Percentiles rank a stretch among this genome's conserved stretches.
These are phyloP conservation scores for Trichonephila clavipes DNA, from an alignment of 1,140 invertebrate genomes.

Conservation along the genomic window DNA sequence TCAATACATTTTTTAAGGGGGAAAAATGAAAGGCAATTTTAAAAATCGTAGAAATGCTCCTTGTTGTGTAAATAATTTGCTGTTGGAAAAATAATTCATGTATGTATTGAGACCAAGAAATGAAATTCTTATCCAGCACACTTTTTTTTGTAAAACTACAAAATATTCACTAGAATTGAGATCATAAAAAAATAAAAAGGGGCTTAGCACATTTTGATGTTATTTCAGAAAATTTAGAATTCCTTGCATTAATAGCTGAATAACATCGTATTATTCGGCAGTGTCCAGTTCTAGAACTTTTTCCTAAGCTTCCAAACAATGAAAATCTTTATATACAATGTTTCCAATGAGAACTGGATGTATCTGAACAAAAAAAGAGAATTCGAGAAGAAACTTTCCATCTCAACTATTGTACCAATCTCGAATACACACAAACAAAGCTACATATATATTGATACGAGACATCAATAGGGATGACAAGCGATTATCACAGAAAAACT, in stretches of 20 bases:
- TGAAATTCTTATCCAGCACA: no score
- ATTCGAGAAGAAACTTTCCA: neutral
- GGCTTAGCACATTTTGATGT: no score
- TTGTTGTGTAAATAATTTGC: no score
- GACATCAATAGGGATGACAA: conserved; percentile 22
- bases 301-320: neutral
- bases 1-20: neutral
- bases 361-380: neutral
- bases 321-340: neutral
- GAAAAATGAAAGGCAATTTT: neutral
- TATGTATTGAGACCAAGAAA: no score
- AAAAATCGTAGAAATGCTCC: no score
- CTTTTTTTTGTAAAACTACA: no score
- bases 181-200: no score
- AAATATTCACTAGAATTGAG: no score
- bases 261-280: neutral
- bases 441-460: conserved; percentile 34
- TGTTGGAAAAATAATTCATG: no score
- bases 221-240: no score
- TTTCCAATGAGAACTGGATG: neutral
- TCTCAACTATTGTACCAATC: neutral
- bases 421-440: neutral
- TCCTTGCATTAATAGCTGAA: neutral
- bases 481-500: conserved; percentile 51
- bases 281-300: neutral